phyloP scores from a whole-genome alignment of 2,113 vertebrate species.

The Hemiscyllium ocellatum region DNA sequence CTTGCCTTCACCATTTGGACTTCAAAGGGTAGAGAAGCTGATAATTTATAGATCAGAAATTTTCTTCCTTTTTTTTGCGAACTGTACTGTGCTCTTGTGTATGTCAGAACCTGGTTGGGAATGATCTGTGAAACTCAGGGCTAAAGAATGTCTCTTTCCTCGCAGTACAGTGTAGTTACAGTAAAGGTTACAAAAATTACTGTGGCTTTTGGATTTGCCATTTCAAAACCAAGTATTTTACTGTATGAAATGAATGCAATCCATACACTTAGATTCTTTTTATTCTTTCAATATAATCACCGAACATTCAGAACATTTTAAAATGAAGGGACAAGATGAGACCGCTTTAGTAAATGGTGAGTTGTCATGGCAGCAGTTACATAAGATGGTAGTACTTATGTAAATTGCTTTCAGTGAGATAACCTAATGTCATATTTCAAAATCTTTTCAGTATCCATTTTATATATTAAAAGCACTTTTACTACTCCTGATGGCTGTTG shows the following conservation, averaged over 20 bases:
- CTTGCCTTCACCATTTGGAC: neutral
- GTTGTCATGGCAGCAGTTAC: constrained; percentile 8
- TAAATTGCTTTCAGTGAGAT: constrained; percentile 11
- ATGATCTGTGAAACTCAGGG: neutral
- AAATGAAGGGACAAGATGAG: neutral
- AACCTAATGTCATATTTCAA: neutral
- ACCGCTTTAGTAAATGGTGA: neutral
- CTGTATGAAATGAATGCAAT: neutral
- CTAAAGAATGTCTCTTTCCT: neutral
- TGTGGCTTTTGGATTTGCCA: neutral
- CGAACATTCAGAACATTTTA: neutral
- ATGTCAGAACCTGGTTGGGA: neutral
- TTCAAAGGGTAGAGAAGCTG: neutral
- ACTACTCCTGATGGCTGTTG: neutral
- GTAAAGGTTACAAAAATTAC: neutral
- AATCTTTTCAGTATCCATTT: neutral
- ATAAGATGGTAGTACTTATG: neutral
- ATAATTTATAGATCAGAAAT: neutral
- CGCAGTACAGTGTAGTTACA: neutral
- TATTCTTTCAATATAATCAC: neutral
- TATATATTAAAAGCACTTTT: neutral
- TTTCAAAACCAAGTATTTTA: neutral
- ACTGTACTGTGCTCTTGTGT: neutral
- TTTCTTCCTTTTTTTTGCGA: neutral
- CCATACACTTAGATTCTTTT: neutral